Conservation (phyloP, 2,113 vertebrate species). For the Forbesichthys papilliferus region DNA sequence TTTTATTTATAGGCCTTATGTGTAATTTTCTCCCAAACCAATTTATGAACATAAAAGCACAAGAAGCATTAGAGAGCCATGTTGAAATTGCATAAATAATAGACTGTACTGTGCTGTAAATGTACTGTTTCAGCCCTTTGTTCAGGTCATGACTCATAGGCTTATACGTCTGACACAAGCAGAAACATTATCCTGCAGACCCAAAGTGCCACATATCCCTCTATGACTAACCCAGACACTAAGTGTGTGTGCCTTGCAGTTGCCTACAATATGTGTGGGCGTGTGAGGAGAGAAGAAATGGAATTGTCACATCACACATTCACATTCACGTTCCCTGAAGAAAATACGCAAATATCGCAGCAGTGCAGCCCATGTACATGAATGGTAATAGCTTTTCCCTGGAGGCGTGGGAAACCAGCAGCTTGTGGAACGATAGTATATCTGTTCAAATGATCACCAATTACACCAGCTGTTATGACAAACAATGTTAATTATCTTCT, state of each 20-base stretch:
- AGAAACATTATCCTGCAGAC: constrained; percentile 1
- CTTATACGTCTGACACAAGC: constrained; percentile 1
- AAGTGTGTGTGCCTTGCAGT: neutral
- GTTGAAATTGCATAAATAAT: neutral
- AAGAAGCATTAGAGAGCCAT: neutral
- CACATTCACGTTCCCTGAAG: constrained; percentile 12
- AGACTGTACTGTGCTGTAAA: no score
- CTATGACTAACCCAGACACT: constrained; percentile 9
- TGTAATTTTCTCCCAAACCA: neutral
- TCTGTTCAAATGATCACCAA: neutral
- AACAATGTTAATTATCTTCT: neutral
- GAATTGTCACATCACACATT: constrained; percentile 18
- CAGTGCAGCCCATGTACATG: no score
- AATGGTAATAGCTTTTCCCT: neutral
- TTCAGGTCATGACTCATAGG: neutral
- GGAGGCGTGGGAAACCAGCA: neutral
- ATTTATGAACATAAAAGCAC: neutral
- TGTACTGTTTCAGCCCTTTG: neutral
- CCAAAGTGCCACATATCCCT: constrained; percentile 6
- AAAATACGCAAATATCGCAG: constrained; percentile 1
- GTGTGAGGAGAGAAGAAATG: constrained; percentile 11
- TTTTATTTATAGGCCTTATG: neutral
- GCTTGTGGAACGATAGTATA: constrained; percentile 27
- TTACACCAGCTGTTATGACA: neutral
- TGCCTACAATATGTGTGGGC: constrained; percentile 25